A percentile compares a stretch with the other conserved stretches of the same genome.
Evolutionary conservation across 2,797 vertebrate species (phyloP).

Genomic region (Orientallactaga sibirica): DNA sequence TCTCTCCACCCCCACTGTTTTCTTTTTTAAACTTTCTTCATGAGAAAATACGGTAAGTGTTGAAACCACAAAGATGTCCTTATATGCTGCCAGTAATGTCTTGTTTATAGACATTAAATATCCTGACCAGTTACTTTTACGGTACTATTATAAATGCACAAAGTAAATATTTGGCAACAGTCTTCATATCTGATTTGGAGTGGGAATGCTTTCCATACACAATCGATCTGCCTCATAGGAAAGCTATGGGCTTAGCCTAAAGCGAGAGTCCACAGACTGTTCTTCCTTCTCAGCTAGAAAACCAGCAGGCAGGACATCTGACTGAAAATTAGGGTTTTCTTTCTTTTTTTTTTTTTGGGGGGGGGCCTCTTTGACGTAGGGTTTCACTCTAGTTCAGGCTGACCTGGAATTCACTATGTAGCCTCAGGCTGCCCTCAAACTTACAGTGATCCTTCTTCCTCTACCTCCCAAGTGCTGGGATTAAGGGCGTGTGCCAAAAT

Average conservation of each 20-base stretch:
- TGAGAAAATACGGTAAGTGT: background rate
- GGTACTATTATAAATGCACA: background rate
- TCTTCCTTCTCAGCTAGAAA: background rate
- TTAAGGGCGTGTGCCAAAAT: no score
- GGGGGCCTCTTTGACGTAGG: no score
- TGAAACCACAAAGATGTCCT: background rate
- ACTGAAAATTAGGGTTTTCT: background rate
- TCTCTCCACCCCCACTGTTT: background rate
- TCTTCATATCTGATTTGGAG: background rate
- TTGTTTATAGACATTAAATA: background rate
- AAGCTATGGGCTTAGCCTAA: background rate
- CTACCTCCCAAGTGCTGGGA: no score
- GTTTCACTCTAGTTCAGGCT: no score
- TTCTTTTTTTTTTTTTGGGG: background rate
- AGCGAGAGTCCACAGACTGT: background rate
- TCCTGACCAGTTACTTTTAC: background rate
- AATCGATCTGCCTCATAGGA: background rate
- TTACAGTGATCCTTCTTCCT: no score
- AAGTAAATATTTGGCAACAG: background rate
- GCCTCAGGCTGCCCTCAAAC: no score
- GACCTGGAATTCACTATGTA: no score
- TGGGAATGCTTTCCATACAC: slow-evolving; percentile 17
- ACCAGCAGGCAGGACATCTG: background rate
- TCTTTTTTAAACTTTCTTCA: background rate
- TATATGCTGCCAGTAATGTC: accelerated